A percentile compares a stretch with the other conserved stretches of the same genome.
Conservation (phyloP, 2,888 invertebrate genomes). For the Dyspetes luteomarginatus region DNA sequence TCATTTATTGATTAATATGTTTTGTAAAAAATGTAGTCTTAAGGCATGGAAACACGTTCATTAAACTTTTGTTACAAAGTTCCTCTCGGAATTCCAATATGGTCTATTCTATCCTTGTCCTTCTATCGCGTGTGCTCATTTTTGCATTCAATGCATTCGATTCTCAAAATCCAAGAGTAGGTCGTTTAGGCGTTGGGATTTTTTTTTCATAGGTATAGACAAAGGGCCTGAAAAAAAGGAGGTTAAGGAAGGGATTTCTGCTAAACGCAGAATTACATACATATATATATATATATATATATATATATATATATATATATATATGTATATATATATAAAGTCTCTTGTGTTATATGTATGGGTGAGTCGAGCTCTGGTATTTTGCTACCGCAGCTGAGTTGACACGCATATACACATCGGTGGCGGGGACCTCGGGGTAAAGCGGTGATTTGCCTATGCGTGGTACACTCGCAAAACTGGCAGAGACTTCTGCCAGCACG, state of each 20-base stretch:
- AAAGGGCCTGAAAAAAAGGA: constrained; percentile 71
- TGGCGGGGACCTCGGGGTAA: constrained; percentile 39
- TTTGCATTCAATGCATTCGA: constrained; percentile 73
- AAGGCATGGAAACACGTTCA: no score
- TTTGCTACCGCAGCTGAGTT: constrained; percentile 40
- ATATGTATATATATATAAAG: no score
- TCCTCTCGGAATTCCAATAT: constrained; percentile 10
- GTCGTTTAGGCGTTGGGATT: constrained; percentile 73
- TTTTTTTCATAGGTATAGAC: constrained; percentile 66
- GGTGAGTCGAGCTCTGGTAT: constrained; percentile 38
- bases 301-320: no score
- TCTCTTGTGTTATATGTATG: background rate
- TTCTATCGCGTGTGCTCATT: constrained; percentile 18
- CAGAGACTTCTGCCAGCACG: constrained; percentile 78
- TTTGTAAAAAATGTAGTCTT: no score
- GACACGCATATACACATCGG: constrained; percentile 46
- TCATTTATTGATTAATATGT: constrained; percentile 15
- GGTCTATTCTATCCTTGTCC: background rate
- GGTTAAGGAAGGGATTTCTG: background rate
- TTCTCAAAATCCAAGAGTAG: constrained; percentile 77
- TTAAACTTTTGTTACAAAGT: no score
- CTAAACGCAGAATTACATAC: no score
- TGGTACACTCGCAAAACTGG: constrained; percentile 72
- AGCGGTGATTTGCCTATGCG: constrained; percentile 82
- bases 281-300: no score